Percentiles rank a stretch among this genome's conserved stretches.
Conservation (phyloP, 2,888 invertebrate genomes). For the Aradus depressus region DNA sequence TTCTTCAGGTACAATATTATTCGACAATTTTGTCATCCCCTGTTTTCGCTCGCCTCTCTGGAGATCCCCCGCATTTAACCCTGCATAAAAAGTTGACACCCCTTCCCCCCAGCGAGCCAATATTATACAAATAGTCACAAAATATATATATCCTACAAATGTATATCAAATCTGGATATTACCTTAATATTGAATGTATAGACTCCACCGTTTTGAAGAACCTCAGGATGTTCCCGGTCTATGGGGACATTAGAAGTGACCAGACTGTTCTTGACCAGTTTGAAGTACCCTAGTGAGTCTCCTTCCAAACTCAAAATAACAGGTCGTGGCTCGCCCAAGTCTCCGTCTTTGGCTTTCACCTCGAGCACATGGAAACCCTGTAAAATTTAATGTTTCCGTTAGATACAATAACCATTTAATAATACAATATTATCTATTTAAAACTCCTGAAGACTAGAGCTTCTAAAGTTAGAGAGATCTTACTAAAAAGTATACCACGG, state of each 20-base stretch:
- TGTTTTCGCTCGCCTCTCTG: no score
- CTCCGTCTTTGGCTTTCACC: constrained; percentile 68
- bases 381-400: constrained; percentile 30
- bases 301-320: constrained; percentile 56
- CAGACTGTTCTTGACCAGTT: constrained; percentile 42
- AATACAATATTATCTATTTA: no score
- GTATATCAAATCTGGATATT: constrained; percentile 17
- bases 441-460: no score
- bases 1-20: no score
- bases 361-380: constrained; percentile 54
- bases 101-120: no score
- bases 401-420: no score
- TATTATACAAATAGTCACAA: no score
- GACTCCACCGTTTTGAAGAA: constrained; percentile 66
- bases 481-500: neutral
- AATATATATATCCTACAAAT: no score
- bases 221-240: constrained; percentile 61
- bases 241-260: constrained; percentile 54
- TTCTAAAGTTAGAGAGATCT: neutral
- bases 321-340: constrained; percentile 59
- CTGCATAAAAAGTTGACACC: no score
- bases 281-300: constrained; percentile 57
- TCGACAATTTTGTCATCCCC: no score
- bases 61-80: no score
- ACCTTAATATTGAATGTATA: constrained; percentile 58